Evolutionary conservation across 2,797 vertebrate species (phyloP), one percentile per base, ranked within the genome.

Genomic region (Cryptoprocta ferox): DNA sequence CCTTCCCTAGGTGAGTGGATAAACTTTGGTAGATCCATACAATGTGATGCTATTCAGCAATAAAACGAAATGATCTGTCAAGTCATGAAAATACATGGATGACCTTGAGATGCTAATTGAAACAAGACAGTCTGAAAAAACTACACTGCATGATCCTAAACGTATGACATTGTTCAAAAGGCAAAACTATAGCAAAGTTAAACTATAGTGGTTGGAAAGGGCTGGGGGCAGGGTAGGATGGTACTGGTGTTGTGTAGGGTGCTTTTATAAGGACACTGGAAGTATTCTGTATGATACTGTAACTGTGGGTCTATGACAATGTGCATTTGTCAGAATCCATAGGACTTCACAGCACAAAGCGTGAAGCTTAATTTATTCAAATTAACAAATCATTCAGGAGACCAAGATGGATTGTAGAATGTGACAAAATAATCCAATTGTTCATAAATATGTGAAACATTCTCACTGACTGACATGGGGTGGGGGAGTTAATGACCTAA

Each of bases 381-480:
- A 75, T 94, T 66, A 18, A 53, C 76, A 94, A 82, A 83, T 32
- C 19, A 68, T 76, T 53, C 66, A 76, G 30, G 35, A 82, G 16
- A n/a, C 65, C 21, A 94, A 83, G 59, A 68, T 14, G 26, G 59
- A 76, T 66, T 75, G 26, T 24, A 82, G 37, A 82, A 82, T 89
- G 35, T 94, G 68, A 53, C 28, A 42, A 68, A 75, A 82, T 88
- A 65, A 82, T 65, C 14, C 24, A 65, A 10, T 53, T 61, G 12
- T 93, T 63, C 71, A 53, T 89, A 78, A 89, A 94, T 35, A 15
- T 71, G 65, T 88, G 66, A 89, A 71, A 82, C 26, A 82, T 18
- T 63, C 56, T 94, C 35, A 42, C 7, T 66, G 81, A 42, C 7
- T 76, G 70, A 66, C 37, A 30, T 71, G 42, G 35, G 32, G 26